Evolutionary conservation across 2,113 vertebrate species (phyloP).

Genomic region (Rynchops niger): DNA sequence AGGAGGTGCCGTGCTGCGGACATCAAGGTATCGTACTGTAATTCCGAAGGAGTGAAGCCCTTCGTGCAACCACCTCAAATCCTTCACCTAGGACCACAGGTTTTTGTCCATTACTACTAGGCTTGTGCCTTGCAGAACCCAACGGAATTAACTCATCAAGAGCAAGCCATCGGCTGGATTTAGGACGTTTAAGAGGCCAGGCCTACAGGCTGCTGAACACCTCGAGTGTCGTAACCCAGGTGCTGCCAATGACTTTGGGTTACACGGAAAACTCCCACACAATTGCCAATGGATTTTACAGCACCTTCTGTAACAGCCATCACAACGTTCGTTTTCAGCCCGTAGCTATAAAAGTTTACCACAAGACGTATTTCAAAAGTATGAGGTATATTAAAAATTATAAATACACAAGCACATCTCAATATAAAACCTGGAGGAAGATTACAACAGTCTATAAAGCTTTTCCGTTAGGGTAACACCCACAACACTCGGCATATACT

Average conservation of each 20-base stretch:
- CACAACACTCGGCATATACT: neutral
- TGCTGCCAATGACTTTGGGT: neutral
- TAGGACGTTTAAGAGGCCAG: neutral
- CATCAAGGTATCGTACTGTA: neutral
- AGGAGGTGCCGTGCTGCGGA: neutral
- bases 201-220: neutral
- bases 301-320: neutral
- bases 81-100: neutral
- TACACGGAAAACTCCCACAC: neutral
- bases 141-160: neutral
- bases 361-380: neutral
- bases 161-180: neutral
- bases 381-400: neutral
- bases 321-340: neutral
- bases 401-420: neutral
- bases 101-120: rapidly evolving
- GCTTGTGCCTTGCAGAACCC: neutral
- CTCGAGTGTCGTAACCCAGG: neutral
- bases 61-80: neutral
- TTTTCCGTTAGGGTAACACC: neutral
- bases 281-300: neutral
- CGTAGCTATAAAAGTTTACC: neutral
- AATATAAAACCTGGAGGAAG: neutral
- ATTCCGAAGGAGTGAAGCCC: neutral
- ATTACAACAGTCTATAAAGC: neutral